phyloP scores from a whole-genome alignment of 2,888 invertebrate genomes.

The Diogma glabrata region DNA sequence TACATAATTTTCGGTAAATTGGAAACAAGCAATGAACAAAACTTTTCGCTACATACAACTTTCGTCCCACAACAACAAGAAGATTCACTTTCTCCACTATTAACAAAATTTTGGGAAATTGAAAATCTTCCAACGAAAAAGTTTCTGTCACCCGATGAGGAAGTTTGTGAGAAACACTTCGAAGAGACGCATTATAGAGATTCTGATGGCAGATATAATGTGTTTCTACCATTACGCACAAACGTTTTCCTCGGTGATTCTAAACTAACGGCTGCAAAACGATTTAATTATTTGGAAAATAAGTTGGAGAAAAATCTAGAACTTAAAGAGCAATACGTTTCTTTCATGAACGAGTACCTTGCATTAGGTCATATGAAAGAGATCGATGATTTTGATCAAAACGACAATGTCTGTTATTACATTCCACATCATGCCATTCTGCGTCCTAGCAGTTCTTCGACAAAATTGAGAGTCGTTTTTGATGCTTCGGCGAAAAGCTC shows the following conservation, averaged over 20 bases:
- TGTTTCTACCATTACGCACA: slow-evolving; percentile 17
- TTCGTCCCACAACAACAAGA: not conserved
- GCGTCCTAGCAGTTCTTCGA: slow-evolving; percentile 9
- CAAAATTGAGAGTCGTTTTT: slow-evolving; percentile 11
- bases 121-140: slow-evolving; percentile 15
- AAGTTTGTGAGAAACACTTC: slow-evolving; percentile 19
- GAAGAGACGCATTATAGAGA: slow-evolving; percentile 13
- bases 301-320: slow-evolving; percentile 15
- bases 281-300: slow-evolving; percentile 18
- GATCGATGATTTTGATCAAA: not conserved
- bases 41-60: not conserved
- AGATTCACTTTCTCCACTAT: not conserved
- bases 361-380: slow-evolving; percentile 19
- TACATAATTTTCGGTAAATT: not conserved
- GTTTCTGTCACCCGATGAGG: slow-evolving; percentile 13
- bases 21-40: not conserved
- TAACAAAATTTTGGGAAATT: slow-evolving; percentile 17
- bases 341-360: slow-evolving; percentile 21
- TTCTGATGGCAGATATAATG: slow-evolving; percentile 16
- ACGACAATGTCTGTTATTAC: slow-evolving; percentile 9
- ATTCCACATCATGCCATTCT: slow-evolving; percentile 19
- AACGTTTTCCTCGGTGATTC: slow-evolving; percentile 9
- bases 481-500: slow-evolving; percentile 12
- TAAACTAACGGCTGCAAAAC: slow-evolving; percentile 11
- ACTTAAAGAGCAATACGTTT: slow-evolving; percentile 16